Evolutionary conservation across 2,113 vertebrate genomes (phyloP), one percentile per base, ranked within the genome.

Genomic region (Bambusicola thoracicus): DNA sequence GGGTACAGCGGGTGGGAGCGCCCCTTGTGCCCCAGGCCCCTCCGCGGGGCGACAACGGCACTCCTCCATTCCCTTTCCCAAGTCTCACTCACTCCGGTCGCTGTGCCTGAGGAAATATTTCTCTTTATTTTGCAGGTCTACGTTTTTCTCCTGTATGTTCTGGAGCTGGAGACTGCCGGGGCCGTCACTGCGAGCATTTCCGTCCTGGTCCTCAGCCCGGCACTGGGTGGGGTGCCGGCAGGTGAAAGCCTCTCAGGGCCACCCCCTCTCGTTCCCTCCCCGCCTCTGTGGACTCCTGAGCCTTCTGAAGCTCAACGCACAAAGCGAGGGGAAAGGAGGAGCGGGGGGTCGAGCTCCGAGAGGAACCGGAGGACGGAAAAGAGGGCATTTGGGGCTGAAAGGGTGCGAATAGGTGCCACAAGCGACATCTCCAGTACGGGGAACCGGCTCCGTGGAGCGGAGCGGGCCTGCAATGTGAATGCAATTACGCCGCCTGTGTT

Each of bases 351-450:
- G 16, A 36, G 22, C 3, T 59, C 41, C 2, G 5, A 5, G 8
- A 25, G 25, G 14, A 67, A 55, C 13, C 18, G 63, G 41, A 21
- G 44, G 46, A 5, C 2, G 4, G 10, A 22, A 13, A 22, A 19
- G 9, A 19, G 9, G 34, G 0, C 7, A 43, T 73, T 53, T 9
- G 59, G 13, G 59, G 38, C 15, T 1, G 12, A 38, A 82, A 87
- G 32, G 0, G 2, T 7, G 2, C 1, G 0, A 6, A 13, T 11
- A 65, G 40, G 34, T 6, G 56, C 32, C 84, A 34, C n/a, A 43
- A 78, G 77, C 25, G 38, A 53, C 51, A 53, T 25, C 27, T 41
- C 18, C 65, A 18, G 17, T 13, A 0, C 29, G 15, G 51, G 25
- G 30, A 36, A 59, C 34, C 27, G 34, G 68, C 44, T 6, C 19